A percentile compares a stretch with the other conserved stretches of the same genome.
phyloP scores from a whole-genome alignment of 2,888 invertebrate species.

The Ichneumon xanthorius region DNA sequence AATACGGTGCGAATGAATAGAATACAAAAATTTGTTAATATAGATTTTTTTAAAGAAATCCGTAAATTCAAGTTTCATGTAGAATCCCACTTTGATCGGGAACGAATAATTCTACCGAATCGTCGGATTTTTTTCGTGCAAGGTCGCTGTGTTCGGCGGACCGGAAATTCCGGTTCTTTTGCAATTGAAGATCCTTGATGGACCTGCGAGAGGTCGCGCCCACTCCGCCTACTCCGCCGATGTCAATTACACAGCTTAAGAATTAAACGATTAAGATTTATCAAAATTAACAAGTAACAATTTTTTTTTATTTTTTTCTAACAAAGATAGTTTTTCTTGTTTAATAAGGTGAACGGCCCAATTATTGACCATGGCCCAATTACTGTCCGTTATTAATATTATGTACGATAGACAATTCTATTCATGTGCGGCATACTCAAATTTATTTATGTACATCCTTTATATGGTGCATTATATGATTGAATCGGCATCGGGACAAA shows the following conservation, averaged over 20 bases:
- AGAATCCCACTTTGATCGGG: slow-evolving; percentile 4
- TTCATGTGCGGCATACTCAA: no score
- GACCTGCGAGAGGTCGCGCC: slow-evolving; percentile 39
- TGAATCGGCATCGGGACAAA: no score
- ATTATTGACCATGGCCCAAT: no score
- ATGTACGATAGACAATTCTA: no score
- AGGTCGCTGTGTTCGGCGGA: slow-evolving; percentile 42
- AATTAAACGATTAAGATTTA: background rate
- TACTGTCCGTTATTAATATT: no score
- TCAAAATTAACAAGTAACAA: background rate
- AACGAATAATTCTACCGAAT: slow-evolving; percentile 4
- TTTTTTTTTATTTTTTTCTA: background rate
- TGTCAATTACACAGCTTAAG: slow-evolving; percentile 7
- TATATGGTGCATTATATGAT: no score
- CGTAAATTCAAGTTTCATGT: background rate
- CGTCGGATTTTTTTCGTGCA: slow-evolving; percentile 13
- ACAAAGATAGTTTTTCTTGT: background rate
- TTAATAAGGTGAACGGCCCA: background rate
- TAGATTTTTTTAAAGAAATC: background rate
- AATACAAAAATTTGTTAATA: no score
- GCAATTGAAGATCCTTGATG: slow-evolving; percentile 39
- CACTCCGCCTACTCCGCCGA: background rate
- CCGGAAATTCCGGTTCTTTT: slow-evolving; percentile 59
- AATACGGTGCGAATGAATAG: background rate
- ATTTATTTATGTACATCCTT: no score